phyloP scores from a whole-genome alignment of 2,797 vertebrate genomes.

The Momotus momota region DNA sequence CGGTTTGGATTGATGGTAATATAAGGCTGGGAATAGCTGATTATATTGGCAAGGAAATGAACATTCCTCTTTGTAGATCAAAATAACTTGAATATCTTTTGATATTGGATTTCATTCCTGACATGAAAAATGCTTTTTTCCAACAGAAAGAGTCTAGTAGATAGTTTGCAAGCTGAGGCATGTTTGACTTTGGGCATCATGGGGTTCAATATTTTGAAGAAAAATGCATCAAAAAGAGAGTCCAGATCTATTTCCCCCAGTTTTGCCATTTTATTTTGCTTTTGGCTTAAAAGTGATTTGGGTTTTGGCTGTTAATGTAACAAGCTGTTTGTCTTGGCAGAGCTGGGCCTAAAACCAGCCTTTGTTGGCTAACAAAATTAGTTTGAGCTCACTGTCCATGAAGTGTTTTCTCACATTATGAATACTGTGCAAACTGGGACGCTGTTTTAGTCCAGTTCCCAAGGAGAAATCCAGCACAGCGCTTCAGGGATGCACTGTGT shows the following conservation, averaged over 20 bases:
- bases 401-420: background rate
- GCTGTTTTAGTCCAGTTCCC: background rate
- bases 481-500: background rate
- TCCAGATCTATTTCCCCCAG: background rate
- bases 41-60: conserved; percentile 29
- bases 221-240: background rate
- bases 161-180: background rate
- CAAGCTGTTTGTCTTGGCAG: conserved; percentile 66
- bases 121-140: background rate
- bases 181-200: background rate
- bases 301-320: conserved; percentile 32
- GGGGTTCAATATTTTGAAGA: background rate
- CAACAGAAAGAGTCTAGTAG: background rate
- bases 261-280: background rate
- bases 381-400: background rate
- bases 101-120: background rate
- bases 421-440: background rate
- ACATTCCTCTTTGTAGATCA: conserved; percentile 17
- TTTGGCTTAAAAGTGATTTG: conserved; percentile 3
- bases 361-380: conserved; percentile 13
- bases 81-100: conserved; percentile 19
- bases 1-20: background rate
- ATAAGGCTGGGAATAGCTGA: conserved; percentile 10
- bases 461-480: background rate
- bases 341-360: background rate